phyloP scores from a whole-genome alignment of 2,888 invertebrate genomes.

The Dryobota labecula region DNA sequence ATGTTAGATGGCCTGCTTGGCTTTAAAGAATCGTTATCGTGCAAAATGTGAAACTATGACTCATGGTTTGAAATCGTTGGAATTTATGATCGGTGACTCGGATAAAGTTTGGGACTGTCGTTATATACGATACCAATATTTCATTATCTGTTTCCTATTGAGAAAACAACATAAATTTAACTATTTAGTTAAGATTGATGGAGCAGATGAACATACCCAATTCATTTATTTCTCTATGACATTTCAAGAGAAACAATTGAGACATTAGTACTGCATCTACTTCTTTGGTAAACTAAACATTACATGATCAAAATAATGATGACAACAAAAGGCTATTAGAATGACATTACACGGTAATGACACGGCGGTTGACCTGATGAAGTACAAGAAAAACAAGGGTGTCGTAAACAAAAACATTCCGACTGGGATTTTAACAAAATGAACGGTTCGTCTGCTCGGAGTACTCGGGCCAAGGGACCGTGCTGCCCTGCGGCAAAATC shows the following conservation, averaged over 20 bases:
- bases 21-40: constrained; percentile 44
- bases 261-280: neutral
- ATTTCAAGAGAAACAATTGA: neutral
- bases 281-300: neutral
- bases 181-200: neutral
- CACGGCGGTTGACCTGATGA: constrained; percentile 36
- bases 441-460: constrained; percentile 38
- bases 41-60: constrained; percentile 15
- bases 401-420: constrained; percentile 52
- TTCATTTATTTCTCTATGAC: neutral
- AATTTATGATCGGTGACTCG: neutral
- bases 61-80: neutral
- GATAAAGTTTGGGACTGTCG: neutral
- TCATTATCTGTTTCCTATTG: no score
- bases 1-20: constrained; percentile 44
- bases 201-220: neutral
- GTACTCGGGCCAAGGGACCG: constrained; percentile 37
- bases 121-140: no score
- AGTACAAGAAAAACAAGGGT: constrained; percentile 55
- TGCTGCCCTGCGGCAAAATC: constrained; percentile 41
- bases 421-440: constrained; percentile 58
- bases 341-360: constrained; percentile 40
- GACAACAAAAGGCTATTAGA: constrained; percentile 29
- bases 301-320: neutral
- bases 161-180: neutral